Conservation (phyloP, 2,113 vertebrate genomes). For the Zapornia atra region DNA sequence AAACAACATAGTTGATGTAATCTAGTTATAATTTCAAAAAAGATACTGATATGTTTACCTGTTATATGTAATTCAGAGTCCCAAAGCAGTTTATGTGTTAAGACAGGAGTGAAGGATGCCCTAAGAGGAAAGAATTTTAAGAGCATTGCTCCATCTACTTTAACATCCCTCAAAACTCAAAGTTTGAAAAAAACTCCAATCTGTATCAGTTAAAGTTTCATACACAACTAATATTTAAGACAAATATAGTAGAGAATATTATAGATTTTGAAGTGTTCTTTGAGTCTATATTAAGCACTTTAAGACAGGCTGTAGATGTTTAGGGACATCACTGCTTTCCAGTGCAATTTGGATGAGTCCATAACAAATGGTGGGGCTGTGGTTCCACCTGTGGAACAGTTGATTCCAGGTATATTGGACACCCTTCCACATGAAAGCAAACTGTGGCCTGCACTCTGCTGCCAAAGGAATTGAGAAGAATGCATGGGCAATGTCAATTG, state of each 20-base stretch:
- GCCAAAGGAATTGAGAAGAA: background rate
- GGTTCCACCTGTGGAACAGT: background rate
- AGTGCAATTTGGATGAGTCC: background rate
- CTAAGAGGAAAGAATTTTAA: background rate
- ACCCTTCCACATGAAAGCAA: background rate
- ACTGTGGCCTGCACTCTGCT: background rate
- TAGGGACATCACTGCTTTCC: background rate
- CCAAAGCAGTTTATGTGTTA: background rate
- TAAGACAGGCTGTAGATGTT: background rate
- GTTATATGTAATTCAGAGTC: background rate
- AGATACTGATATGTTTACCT: background rate
- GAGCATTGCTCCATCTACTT: accelerated
- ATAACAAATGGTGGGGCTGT: background rate
- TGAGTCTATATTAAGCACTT: background rate
- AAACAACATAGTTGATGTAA: background rate
- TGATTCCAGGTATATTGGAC: background rate
- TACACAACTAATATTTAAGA: background rate
- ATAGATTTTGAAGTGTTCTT: background rate
- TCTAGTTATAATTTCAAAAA: background rate
- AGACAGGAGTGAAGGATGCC: background rate
- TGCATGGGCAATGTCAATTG: accelerated
- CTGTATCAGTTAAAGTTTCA: background rate
- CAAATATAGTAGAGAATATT: background rate
- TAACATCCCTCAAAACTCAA: background rate
- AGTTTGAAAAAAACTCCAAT: background rate